Evolutionary conservation across 2,888 invertebrate genomes (phyloP).

Genomic region (Biston betularia): DNA sequence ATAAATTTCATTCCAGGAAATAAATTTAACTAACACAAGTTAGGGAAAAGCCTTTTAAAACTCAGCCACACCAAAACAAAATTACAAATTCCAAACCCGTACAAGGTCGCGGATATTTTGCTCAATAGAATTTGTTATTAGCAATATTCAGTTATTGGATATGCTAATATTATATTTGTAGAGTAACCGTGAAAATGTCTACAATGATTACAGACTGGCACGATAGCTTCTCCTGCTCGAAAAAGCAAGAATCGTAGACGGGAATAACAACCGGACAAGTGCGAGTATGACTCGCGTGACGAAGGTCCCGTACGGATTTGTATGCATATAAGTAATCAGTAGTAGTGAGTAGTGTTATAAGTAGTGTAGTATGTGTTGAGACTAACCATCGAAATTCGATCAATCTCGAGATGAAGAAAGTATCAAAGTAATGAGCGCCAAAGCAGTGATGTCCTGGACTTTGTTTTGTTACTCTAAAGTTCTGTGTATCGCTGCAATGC

Average conservation of each 20-base stretch:
- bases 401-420: too few relatives aligned
- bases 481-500: too few relatives aligned
- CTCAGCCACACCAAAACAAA: constrained; percentile 2
- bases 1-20: background rate
- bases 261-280: too few relatives aligned
- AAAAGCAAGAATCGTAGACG: background rate
- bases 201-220: background rate
- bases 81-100: constrained; percentile 8
- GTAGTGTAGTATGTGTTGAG: too few relatives aligned
- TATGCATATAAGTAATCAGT: too few relatives aligned
- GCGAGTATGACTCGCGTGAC: too few relatives aligned
- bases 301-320: too few relatives aligned
- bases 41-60: background rate
- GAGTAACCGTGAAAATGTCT: constrained; percentile 19
- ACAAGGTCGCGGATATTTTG: constrained; percentile 18
- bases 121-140: constrained; percentile 15
- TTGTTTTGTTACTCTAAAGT: too few relatives aligned
- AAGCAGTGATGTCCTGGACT: too few relatives aligned
- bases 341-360: too few relatives aligned
- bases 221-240: background rate
- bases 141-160: constrained; percentile 4
- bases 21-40: background rate
- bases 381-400: too few relatives aligned
- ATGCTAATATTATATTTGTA: constrained; percentile 25
- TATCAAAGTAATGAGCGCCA: too few relatives aligned